Conservation (phyloP, 2,888 invertebrate genomes). For the Sphecodes monilicornis region DNA sequence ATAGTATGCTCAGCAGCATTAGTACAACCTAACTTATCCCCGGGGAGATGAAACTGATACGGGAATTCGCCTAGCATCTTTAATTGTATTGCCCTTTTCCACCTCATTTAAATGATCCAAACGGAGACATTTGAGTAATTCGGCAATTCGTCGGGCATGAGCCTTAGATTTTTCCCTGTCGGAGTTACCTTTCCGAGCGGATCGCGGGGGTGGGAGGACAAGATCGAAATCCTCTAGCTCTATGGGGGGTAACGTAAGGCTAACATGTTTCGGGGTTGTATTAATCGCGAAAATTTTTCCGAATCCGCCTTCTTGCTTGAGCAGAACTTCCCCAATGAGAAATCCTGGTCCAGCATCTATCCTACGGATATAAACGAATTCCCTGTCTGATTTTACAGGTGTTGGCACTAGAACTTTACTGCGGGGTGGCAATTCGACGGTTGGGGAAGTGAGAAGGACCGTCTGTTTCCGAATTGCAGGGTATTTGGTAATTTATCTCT, state of each 20-base stretch:
- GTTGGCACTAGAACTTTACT: neutral
- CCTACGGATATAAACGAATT: neutral
- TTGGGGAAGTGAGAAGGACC: neutral
- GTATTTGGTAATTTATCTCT: neutral
- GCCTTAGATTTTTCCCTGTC: too few relatives aligned
- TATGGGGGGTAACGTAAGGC: neutral
- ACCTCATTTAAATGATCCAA: too few relatives aligned
- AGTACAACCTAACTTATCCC: too few relatives aligned
- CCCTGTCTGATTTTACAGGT: neutral
- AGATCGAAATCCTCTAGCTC: neutral
- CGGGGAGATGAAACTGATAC: too few relatives aligned
- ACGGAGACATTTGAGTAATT: too few relatives aligned
- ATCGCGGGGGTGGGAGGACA: neutral
- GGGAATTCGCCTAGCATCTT: too few relatives aligned
- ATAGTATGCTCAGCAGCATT: too few relatives aligned
- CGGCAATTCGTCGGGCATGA: too few relatives aligned
- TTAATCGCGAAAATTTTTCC: neutral
- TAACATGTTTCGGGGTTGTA: neutral
- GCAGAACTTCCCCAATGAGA: neutral
- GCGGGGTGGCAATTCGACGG: neutral
- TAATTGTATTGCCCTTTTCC: too few relatives aligned
- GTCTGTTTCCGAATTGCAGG: neutral
- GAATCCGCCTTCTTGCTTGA: neutral
- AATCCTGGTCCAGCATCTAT: neutral
- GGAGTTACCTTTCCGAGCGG: neutral